Evolutionary conservation across 2,113 vertebrate genomes (phyloP).

Genomic region (Oriolus oriolus): DNA sequence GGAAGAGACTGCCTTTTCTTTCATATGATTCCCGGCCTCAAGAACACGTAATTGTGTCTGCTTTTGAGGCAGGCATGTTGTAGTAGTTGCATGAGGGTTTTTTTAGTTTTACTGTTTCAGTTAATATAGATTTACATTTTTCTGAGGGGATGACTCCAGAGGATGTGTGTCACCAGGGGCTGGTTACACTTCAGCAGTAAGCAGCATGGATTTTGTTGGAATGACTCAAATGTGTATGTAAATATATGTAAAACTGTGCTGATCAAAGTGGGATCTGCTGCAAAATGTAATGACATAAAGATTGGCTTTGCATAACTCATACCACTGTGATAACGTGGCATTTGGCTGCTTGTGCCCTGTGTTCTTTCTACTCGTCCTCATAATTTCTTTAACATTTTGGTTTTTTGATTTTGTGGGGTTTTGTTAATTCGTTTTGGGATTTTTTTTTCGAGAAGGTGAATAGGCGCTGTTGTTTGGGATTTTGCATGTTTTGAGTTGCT

Average conservation of each 20-base stretch:
- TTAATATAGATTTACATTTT: neutral
- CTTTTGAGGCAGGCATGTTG: neutral
- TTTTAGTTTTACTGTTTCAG: neutral
- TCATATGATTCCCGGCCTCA: rapidly evolving
- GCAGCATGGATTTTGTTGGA: neutral
- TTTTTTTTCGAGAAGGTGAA: neutral
- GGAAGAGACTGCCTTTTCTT: neutral
- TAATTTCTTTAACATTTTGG: neutral
- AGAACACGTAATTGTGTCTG: neutral
- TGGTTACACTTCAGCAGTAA: neutral
- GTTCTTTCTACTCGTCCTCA: neutral
- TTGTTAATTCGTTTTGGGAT: neutral
- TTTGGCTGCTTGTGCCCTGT: neutral
- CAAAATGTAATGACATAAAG: neutral
- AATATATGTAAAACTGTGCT: neutral
- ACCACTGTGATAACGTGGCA: rapidly evolving
- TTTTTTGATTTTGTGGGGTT: neutral
- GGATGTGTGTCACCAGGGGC: neutral
- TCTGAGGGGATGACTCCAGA: neutral
- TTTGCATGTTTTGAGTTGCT: neutral
- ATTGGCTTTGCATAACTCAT: neutral
- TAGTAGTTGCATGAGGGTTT: neutral
- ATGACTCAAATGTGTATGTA: neutral
- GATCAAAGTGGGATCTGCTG: neutral
- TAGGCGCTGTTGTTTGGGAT: neutral